Conservation (phyloP, 1,140 invertebrate genomes). For the Orussus abietinus region DNA sequence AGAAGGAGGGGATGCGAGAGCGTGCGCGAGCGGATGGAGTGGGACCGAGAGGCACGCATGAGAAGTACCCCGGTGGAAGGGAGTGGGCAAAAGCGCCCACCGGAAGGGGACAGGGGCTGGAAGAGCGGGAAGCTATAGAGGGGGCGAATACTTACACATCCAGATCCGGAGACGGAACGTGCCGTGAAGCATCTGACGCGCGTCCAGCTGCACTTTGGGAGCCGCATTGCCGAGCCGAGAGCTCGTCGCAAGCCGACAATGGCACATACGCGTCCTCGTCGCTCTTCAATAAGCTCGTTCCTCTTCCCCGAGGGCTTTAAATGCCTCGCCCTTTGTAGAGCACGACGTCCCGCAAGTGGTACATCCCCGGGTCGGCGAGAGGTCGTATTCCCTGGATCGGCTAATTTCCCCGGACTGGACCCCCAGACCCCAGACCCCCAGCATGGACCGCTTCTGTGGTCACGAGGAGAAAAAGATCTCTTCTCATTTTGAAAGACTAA, state of each 20-base stretch:
- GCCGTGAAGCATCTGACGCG: constrained; percentile 19
- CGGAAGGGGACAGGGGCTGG: constrained; percentile 5
- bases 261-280: no score
- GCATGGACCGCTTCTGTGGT: no score
- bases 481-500: no score
- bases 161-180: constrained; percentile 10
- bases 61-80: constrained; percentile 9
- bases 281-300: no score
- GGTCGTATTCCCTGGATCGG: no score
- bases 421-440: no score
- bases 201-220: constrained; percentile 19
- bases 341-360: no score
- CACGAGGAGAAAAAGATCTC: no score
- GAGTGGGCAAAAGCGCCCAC: constrained; percentile 1
- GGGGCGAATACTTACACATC: constrained; percentile 7
- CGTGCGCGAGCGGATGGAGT: constrained; percentile 6
- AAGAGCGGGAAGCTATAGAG: constrained; percentile 1
- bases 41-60: constrained; percentile 12
- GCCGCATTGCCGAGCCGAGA: constrained; percentile 12
- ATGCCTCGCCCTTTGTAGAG: no score
- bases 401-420: no score
- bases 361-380: no score
- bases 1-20: constrained; percentile 18
- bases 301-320: no score
- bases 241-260: constrained; percentile 3